phyloP scores from a whole-genome alignment of 2,797 vertebrate species.

The Chiroxiphia lanceolata region DNA sequence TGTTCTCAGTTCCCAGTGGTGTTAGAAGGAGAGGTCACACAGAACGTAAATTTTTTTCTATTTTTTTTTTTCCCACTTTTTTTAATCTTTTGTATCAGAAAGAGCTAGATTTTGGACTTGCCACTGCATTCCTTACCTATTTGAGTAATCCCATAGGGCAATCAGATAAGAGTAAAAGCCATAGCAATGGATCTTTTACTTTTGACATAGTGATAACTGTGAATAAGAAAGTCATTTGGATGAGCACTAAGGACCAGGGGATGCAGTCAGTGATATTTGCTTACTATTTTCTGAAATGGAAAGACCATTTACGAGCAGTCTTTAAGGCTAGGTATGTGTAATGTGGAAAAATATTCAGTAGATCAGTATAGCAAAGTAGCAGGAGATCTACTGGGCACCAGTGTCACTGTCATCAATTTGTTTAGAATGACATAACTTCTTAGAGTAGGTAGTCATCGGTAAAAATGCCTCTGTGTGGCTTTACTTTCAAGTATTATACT shows the following conservation, averaged over 20 bases:
- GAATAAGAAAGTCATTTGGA: neutral
- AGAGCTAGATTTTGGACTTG: neutral
- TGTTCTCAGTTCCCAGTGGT: neutral
- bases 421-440: neutral
- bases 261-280: neutral
- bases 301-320: neutral
- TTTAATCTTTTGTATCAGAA: neutral
- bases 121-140: neutral
- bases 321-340: neutral
- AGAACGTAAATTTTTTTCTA: neutral
- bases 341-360: neutral
- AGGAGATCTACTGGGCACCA: neutral
- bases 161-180: neutral
- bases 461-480: neutral
- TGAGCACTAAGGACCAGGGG: neutral
- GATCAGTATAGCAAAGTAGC: neutral
- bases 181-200: neutral
- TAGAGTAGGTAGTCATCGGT: neutral
- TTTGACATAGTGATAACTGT: neutral
- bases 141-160: neutral
- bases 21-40: neutral
- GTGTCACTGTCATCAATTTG: neutral
- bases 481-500: neutral
- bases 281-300: neutral
- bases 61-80: neutral